Conservation (phyloP, 2,888 invertebrate genomes). For the Rhimphoctona megacephalus region DNA sequence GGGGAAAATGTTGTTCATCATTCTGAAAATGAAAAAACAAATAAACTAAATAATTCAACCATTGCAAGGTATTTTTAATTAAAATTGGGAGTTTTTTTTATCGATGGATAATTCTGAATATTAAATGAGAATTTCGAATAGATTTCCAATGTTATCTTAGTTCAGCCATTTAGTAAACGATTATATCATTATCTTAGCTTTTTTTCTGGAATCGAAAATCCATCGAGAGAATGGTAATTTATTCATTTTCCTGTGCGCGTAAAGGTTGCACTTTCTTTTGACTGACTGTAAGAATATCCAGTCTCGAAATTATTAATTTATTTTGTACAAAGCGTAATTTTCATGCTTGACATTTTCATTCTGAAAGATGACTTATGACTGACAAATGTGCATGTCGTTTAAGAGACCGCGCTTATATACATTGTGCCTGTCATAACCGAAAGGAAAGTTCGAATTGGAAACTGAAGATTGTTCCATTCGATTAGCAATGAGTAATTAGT, state of each 20-base stretch:
- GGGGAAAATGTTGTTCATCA: neutral
- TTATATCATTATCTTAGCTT: neutral
- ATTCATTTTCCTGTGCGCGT: neutral
- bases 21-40: neutral
- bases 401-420: neutral
- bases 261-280: no score
- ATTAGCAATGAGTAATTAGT: slow-evolving; percentile 65
- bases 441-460: slow-evolving; percentile 47
- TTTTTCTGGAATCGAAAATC: neutral
- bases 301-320: neutral
- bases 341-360: neutral
- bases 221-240: neutral
- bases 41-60: neutral
- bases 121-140: neutral
- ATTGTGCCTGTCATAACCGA: neutral
- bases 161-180: neutral
- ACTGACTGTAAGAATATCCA: no score
- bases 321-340: neutral
- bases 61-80: neutral
- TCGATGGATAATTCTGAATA: neutral
- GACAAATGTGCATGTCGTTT: slow-evolving; percentile 17
- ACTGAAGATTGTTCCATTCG: slow-evolving; percentile 47
- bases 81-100: no score
- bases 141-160: neutral
- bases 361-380: neutral